These are phyloP conservation scores for Coregonus ussuriensis DNA, from an alignment of 2,797 vertebrate genomes.

Conservation along the genomic window DNA sequence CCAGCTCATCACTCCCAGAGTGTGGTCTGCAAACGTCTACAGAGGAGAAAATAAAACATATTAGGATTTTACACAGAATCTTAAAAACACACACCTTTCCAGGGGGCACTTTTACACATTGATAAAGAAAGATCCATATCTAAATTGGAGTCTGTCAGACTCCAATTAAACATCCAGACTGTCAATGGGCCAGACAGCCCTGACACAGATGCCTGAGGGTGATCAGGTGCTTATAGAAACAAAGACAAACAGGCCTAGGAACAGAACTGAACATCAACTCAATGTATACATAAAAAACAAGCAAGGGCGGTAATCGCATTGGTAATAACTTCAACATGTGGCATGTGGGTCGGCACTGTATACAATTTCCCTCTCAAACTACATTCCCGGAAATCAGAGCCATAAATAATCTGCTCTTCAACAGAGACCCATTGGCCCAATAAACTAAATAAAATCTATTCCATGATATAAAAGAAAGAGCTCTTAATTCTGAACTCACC, in stretches of 20 bases:
- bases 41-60: background rate
- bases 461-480: background rate
- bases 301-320: background rate
- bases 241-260: background rate
- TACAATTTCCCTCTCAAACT: background rate
- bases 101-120: background rate
- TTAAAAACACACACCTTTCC: background rate
- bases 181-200: background rate
- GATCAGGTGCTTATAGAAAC: background rate
- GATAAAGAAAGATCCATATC: too few species aligned
- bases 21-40: constrained; percentile 92
- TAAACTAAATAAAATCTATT: background rate
- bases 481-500: constrained; percentile 73
- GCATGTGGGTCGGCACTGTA: background rate
- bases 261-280: background rate
- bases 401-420: background rate
- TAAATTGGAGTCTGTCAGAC: background rate
- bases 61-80: background rate
- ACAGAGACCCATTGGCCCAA: background rate
- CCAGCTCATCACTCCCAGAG: constrained; percentile 91
- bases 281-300: background rate
- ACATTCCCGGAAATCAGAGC: background rate
- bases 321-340: background rate
- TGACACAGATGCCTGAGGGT: background rate
- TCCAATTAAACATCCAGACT: background rate